These are phyloP conservation scores for Ochropleura leucogaster DNA, from an alignment of 2,888 invertebrate species.

Conservation along the genomic window DNA sequence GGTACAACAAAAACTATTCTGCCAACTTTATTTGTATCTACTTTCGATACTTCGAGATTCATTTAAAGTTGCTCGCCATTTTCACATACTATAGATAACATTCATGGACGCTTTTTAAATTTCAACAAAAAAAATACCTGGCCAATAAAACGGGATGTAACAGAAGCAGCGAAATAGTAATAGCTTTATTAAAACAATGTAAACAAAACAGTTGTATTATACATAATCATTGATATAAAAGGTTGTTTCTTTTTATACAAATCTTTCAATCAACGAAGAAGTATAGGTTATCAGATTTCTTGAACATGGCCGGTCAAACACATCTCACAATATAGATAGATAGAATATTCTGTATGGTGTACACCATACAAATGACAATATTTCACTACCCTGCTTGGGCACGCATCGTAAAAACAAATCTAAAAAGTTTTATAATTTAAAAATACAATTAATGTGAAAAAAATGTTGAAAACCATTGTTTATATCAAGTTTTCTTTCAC, in stretches of 20 bases:
- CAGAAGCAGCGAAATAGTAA: background rate
- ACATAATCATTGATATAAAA: background rate
- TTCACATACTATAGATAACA: background rate
- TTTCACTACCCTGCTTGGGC: constrained; percentile 5
- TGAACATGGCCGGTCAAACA: constrained; percentile 6
- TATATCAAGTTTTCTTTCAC: background rate
- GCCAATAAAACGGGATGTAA: background rate
- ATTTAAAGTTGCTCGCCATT: background rate
- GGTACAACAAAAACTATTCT: too few relatives aligned
- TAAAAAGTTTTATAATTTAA: constrained; percentile 2
- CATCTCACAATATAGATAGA: constrained; percentile 8
- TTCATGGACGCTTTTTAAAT: background rate
- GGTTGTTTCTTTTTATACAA: too few relatives aligned
- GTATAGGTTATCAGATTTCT: constrained; percentile 7
- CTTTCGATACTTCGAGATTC: too few relatives aligned
- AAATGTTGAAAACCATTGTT: background rate
- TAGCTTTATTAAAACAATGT: too few relatives aligned
- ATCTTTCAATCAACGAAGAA: background rate
- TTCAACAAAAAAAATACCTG: background rate
- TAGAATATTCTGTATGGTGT: too few relatives aligned
- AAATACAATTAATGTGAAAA: background rate
- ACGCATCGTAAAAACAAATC: constrained; percentile 11
- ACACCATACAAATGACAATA: too few relatives aligned
- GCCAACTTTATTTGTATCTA: background rate
- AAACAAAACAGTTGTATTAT: background rate